phyloP scores from a whole-genome alignment of 2,113 vertebrate genomes.

The Otolemur garnettii region DNA sequence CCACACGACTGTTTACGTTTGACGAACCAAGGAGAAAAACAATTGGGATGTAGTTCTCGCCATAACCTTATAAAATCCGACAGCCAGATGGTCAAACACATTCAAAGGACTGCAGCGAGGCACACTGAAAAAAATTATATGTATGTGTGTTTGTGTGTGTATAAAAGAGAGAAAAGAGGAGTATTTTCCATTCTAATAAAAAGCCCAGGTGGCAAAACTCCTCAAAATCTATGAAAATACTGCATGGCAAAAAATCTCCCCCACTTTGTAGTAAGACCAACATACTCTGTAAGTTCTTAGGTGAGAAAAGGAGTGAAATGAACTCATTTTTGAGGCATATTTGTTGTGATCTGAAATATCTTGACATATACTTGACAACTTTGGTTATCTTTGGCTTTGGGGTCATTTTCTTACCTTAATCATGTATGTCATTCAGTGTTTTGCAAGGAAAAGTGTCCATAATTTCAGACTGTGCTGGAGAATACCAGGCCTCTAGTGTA shows the following conservation, averaged over 20 bases:
- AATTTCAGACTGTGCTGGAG: background rate
- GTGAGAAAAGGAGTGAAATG: constrained; percentile 60
- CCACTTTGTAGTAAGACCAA: background rate
- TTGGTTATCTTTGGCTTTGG: constrained; percentile 57
- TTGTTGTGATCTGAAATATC: constrained; percentile 79
- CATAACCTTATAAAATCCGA: background rate
- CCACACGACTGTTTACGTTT: background rate
- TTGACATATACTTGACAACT: constrained; percentile 75
- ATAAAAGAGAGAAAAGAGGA: background rate
- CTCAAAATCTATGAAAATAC: constrained; percentile 18
- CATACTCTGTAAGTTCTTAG: background rate
- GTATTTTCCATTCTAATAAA: background rate
- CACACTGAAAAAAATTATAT: background rate
- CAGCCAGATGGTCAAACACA: background rate
- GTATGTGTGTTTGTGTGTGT: background rate
- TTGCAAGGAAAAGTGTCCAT: background rate
- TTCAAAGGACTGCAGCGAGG: background rate
- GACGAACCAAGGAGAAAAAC: background rate
- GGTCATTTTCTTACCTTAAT: constrained; percentile 73
- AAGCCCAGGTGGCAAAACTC: background rate
- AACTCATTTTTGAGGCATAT: background rate
- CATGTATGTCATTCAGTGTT: constrained; percentile 40
- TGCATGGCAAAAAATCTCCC: background rate
- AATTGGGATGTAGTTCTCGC: background rate
- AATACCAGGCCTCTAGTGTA: background rate